Percentiles rank a stretch among this genome's conserved stretches.
Evolutionary conservation across 2,797 vertebrate genomes (phyloP).

Genomic region (Pantherophis vulpinus): DNA sequence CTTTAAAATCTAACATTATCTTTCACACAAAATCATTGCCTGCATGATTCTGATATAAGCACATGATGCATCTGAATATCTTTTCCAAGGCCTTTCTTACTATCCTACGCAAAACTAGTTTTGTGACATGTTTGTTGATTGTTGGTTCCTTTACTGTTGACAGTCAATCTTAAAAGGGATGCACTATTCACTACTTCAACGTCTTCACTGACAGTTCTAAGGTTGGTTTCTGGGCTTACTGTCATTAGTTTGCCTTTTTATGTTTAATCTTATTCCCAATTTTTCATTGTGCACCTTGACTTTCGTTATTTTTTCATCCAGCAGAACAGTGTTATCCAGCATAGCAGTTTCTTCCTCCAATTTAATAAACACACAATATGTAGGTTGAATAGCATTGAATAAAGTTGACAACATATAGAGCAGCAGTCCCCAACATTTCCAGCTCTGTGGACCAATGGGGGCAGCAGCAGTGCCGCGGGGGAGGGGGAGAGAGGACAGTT

Average conservation of each 20-base stretch:
- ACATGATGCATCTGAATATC: background rate
- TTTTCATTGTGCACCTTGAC: background rate
- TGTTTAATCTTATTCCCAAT: background rate
- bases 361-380: background rate
- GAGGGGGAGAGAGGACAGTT: background rate
- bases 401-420: background rate
- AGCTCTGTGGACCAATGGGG: background rate
- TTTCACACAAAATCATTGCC: background rate
- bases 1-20: background rate
- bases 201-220: background rate
- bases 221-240: background rate
- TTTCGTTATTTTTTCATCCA: background rate
- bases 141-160: background rate
- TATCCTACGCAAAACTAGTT: background rate
- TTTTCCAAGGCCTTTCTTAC: background rate
- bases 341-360: background rate
- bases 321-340: background rate
- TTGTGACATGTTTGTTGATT: background rate
- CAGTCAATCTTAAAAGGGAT: background rate
- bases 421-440: background rate
- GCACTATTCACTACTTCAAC: background rate
- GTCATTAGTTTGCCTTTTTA: background rate
- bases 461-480: accelerated
- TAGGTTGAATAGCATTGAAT: background rate
- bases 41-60: background rate